phyloP scores from a whole-genome alignment of 1,140 invertebrate species.

The Cephus cinctus region DNA sequence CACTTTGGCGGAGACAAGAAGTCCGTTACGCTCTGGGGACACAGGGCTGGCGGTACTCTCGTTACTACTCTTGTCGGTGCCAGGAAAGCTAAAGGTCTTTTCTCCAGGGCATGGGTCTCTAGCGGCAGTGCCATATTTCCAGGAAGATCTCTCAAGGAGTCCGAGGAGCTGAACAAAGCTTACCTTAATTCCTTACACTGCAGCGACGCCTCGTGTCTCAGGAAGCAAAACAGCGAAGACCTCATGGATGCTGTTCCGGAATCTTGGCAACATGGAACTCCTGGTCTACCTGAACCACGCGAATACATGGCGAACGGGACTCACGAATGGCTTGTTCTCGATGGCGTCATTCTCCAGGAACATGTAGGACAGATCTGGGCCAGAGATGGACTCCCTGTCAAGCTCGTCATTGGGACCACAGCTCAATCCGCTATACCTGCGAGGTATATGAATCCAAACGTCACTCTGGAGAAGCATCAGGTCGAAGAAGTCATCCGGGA shows the following conservation, averaged over 20 bases:
- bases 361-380: constrained; percentile 64
- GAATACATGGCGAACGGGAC: constrained; percentile 56
- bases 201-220: constrained; percentile 60
- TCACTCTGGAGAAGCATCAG: constrained; percentile 63
- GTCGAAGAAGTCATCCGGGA: constrained; percentile 63
- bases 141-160: constrained; percentile 59
- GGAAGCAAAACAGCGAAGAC: constrained; percentile 61
- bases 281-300: constrained; percentile 60
- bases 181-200: constrained; percentile 61
- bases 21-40: constrained; percentile 77
- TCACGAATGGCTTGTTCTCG: constrained; percentile 75
- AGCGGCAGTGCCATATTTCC: constrained; percentile 71
- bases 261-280: constrained; percentile 64
- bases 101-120: constrained; percentile 71
- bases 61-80: constrained; percentile 68
- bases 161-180: constrained; percentile 61
- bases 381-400: constrained; percentile 51
- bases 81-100: constrained; percentile 61
- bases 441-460: constrained; percentile 58
- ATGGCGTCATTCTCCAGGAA: constrained; percentile 66
- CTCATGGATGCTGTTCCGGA: constrained; percentile 67
- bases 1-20: constrained; percentile 79
- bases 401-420: constrained; percentile 71
- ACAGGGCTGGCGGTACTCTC: constrained; percentile 76
- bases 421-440: constrained; percentile 67